Conservation (phyloP, 1,140 invertebrate species). For the Leptopilina clavipes region DNA sequence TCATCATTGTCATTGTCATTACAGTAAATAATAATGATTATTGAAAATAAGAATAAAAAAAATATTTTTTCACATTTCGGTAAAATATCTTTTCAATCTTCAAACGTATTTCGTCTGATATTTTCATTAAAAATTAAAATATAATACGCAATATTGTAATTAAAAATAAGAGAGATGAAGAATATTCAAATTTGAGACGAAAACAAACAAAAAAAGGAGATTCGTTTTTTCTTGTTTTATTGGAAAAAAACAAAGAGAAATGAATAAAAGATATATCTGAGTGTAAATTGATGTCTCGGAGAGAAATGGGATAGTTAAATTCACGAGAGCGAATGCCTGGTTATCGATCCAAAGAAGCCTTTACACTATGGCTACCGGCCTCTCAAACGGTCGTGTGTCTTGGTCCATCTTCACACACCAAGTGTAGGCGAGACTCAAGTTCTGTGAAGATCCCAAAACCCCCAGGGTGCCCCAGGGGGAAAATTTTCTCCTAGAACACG, state of each 20-base stretch:
- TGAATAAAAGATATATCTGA: neutral
- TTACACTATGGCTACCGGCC: slow-evolving; percentile 32
- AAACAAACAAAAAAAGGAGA: too few species aligned
- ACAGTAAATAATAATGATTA: too few species aligned
- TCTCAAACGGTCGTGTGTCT: slow-evolving; percentile 25
- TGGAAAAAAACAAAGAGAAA: neutral
- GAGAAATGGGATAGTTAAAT: slow-evolving; percentile 26
- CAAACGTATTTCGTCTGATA: too few species aligned
- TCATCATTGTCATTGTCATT: too few species aligned
- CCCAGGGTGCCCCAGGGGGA: neutral
- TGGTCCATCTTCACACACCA: slow-evolving; percentile 29
- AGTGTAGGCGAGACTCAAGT: neutral
- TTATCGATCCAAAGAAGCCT: slow-evolving; percentile 26
- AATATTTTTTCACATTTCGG: too few species aligned
- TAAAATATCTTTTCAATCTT: too few species aligned
- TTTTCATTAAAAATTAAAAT: too few species aligned
- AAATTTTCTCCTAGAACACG: slow-evolving; percentile 4
- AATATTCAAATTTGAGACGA: too few species aligned
- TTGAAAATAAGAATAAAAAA: too few species aligned
- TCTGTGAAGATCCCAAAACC: neutral
- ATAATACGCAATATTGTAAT: too few species aligned
- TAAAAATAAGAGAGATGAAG: too few species aligned
- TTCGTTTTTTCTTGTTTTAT: neutral
- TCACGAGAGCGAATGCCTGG: slow-evolving; percentile 21
- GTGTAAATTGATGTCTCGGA: neutral